phyloP scores from a whole-genome alignment of 2,113 vertebrate genomes.

The Micronycteris hirsuta region DNA sequence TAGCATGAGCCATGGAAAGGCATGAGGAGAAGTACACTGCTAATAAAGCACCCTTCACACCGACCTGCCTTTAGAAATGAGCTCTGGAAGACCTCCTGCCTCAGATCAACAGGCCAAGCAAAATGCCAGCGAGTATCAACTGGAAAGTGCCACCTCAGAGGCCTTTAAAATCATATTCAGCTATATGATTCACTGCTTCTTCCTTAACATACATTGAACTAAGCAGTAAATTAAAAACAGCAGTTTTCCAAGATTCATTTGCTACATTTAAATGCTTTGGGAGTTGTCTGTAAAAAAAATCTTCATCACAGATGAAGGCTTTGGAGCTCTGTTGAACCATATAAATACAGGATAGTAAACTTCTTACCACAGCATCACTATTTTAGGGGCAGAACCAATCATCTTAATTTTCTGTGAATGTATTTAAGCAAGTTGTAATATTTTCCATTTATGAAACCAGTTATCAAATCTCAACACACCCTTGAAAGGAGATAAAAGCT shows the following conservation, averaged over 20 bases:
- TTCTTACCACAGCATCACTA: neutral
- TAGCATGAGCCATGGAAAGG: neutral
- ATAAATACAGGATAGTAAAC: slow-evolving; percentile 14
- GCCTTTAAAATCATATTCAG: slow-evolving; percentile 53
- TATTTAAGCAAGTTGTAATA: slow-evolving; percentile 35
- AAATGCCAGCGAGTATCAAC: slow-evolving; percentile 42
- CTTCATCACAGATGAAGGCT: slow-evolving; percentile 19
- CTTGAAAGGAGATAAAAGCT: slow-evolving; percentile 7
- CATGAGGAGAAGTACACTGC: neutral
- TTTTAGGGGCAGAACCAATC: neutral
- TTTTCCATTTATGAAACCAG: neutral
- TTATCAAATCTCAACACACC: neutral
- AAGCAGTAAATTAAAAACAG: slow-evolving; percentile 57
- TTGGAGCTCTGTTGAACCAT: neutral
- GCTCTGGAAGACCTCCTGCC: neutral
- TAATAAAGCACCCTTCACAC: neutral
- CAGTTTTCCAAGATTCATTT: slow-evolving; percentile 38
- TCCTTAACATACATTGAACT: slow-evolving; percentile 49
- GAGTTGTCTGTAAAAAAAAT: slow-evolving; percentile 36
- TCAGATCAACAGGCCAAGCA: slow-evolving; percentile 32
- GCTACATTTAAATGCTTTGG: slow-evolving; percentile 52
- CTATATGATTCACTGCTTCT: slow-evolving; percentile 55
- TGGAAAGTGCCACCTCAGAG: slow-evolving; percentile 50
- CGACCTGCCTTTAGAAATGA: neutral
- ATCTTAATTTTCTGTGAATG: slow-evolving; percentile 29